phyloP scores from a whole-genome alignment of 2,113 vertebrate genomes.

The Calidris pugnax region DNA sequence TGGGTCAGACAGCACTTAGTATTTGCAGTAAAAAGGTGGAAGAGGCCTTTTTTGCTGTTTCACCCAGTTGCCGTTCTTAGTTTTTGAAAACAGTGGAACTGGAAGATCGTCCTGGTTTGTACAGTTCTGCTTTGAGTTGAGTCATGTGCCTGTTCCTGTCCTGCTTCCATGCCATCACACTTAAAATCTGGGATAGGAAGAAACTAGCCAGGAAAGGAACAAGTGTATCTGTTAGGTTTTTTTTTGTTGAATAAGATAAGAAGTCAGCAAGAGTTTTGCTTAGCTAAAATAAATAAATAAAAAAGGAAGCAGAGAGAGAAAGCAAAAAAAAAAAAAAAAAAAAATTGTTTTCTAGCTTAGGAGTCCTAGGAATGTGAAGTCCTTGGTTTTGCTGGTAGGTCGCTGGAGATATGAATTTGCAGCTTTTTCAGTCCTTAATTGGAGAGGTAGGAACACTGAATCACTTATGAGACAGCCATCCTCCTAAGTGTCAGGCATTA shows the following conservation, averaged over 20 bases:
- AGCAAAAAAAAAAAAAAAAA: background rate
- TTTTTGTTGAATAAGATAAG: background rate
- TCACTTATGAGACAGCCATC: background rate
- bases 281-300: background rate
- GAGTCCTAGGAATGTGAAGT: background rate
- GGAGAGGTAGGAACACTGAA: background rate
- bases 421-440: conserved; percentile 7
- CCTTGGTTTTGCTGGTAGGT: background rate
- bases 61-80: background rate
- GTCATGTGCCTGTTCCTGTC: background rate
- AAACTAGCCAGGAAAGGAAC: background rate
- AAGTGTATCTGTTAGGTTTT: background rate
- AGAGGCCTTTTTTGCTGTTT: background rate
- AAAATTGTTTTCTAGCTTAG: background rate
- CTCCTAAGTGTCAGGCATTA: background rate
- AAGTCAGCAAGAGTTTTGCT: background rate
- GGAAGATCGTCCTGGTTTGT: background rate
- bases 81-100: background rate
- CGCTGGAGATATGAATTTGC: background rate
- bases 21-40: background rate
- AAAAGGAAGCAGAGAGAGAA: background rate
- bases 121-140: background rate
- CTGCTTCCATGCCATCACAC: background rate
- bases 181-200: background rate
- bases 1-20: background rate